These are phyloP conservation scores for Theretra japonica DNA, from an alignment of 2,888 invertebrate species.

Conservation along the genomic window DNA sequence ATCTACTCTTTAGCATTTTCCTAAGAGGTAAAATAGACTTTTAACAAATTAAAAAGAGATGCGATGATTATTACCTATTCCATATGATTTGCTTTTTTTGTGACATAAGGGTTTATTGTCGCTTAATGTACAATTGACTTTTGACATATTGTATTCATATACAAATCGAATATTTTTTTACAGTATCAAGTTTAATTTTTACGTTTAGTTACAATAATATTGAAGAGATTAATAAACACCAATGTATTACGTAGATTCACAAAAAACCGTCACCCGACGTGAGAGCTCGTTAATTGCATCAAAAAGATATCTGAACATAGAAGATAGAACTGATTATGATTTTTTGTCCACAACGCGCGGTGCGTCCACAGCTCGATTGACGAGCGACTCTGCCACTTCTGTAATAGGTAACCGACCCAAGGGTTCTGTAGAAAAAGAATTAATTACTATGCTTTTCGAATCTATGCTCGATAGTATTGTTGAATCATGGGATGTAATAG, in stretches of 20 bases:
- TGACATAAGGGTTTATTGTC: too few species aligned
- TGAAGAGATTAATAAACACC: conserved; percentile 14
- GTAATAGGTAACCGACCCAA: conserved; percentile 46
- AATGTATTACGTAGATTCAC: conserved; percentile 73
- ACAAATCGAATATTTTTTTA: not conserved
- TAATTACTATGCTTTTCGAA: conserved; percentile 69
- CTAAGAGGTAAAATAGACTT: too few species aligned
- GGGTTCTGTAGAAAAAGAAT: conserved; percentile 65
- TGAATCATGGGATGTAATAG: conserved; percentile 68
- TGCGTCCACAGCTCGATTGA: conserved; percentile 47
- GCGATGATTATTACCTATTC: too few species aligned
- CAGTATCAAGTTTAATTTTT: not conserved
- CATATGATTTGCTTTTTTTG: too few species aligned
- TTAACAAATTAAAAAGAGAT: too few species aligned
- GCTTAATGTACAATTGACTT: too few species aligned
- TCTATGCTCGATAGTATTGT: conserved; percentile 72
- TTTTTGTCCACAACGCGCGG: conserved; percentile 46
- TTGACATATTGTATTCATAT: too few species aligned
- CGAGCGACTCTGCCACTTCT: conserved; percentile 53
- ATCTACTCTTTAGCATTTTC: too few species aligned
- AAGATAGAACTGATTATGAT: conserved; percentile 45
- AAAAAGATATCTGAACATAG: conserved; percentile 37
- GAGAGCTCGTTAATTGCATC: conserved; percentile 67
- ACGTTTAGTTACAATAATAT: not conserved
- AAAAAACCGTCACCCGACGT: conserved; percentile 68